Evolutionary conservation across 64 coral and sea anemone genomes (phyloP).

Genomic region (Montipora efflorescens): DNA sequence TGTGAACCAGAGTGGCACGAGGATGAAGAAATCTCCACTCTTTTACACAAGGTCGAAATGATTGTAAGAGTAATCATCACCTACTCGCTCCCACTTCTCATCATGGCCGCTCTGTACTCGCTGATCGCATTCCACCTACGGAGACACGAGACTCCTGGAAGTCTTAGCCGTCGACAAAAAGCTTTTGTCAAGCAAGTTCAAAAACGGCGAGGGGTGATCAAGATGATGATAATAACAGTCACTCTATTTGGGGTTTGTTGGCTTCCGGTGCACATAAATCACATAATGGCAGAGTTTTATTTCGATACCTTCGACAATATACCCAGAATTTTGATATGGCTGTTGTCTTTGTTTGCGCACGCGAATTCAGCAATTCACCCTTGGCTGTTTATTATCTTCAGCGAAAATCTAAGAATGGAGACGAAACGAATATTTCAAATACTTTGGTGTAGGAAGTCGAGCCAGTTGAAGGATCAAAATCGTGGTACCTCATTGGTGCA

Average conservation of each 20-base stretch:
- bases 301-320: neutral
- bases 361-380: constrained; percentile 77
- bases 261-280: constrained; percentile 57
- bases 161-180: constrained; percentile 3
- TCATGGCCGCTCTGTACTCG: constrained; percentile 69
- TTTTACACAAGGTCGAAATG: constrained; percentile 35
- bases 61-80: constrained; percentile 66
- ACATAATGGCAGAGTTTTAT: constrained; percentile 37
- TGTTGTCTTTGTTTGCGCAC: constrained; percentile 72
- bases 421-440: neutral
- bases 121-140: constrained; percentile 70
- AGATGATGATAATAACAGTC: constrained; percentile 52
- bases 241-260: constrained; percentile 65
- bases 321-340: neutral
- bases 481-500: constrained; percentile 33
- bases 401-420: constrained; percentile 42
- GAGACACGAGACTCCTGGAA: constrained; percentile 45
- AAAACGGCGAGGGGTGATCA: constrained; percentile 40
- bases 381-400: constrained; percentile 75
- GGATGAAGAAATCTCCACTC: neutral
- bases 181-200: constrained; percentile 27
- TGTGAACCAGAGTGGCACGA: constrained; percentile 43
- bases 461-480: constrained; percentile 19
- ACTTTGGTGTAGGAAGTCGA: neutral
- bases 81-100: constrained; percentile 60